Evolutionary conservation across 2,888 invertebrate species (phyloP).

Genomic region (Clistopyga incitator): DNA sequence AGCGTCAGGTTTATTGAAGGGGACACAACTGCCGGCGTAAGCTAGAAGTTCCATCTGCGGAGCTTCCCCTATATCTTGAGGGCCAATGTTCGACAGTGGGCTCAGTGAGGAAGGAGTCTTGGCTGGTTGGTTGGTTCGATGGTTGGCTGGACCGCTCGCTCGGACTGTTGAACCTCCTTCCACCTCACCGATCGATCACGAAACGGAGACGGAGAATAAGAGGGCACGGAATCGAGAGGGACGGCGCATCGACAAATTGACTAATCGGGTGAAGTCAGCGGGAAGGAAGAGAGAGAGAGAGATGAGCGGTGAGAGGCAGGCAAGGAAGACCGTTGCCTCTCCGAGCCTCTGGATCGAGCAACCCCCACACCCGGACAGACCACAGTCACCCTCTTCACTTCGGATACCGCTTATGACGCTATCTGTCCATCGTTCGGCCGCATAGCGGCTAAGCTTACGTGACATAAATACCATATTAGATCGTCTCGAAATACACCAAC

Average conservation of each 20-base stretch:
- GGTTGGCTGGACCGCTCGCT: slow-evolving; percentile 36
- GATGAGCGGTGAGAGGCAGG: slow-evolving; percentile 61
- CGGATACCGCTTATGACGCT: slow-evolving; percentile 68
- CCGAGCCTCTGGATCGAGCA: slow-evolving; percentile 52
- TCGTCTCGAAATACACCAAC: slow-evolving; percentile 63
- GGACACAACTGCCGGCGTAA: slow-evolving; percentile 60
- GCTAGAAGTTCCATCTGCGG: slow-evolving; percentile 57
- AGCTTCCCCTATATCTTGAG: slow-evolving; percentile 50
- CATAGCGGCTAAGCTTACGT: slow-evolving; percentile 67
- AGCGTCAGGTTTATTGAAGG: slow-evolving; percentile 53
- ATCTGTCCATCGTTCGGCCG: slow-evolving; percentile 65
- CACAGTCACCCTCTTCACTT: slow-evolving; percentile 61
- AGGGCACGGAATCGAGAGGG: slow-evolving; percentile 57
- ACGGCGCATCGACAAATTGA: slow-evolving; percentile 70
- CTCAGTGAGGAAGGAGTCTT: slow-evolving; percentile 36
- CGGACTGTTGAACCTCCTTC: slow-evolving; percentile 61
- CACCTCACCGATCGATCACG: slow-evolving; percentile 69
- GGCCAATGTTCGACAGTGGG: slow-evolving; percentile 39
- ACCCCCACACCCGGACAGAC: slow-evolving; percentile 48
- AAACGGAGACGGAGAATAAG: slow-evolving; percentile 61
- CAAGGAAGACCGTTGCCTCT: slow-evolving; percentile 49
- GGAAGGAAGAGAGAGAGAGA: slow-evolving; percentile 67
- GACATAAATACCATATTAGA: slow-evolving; percentile 70
- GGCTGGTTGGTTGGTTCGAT: slow-evolving; percentile 49
- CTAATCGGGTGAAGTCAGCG: slow-evolving; percentile 72